These are phyloP conservation scores for Diorhabda sublineata DNA, from an alignment of 1,140 invertebrate genomes.

Conservation along the genomic window DNA sequence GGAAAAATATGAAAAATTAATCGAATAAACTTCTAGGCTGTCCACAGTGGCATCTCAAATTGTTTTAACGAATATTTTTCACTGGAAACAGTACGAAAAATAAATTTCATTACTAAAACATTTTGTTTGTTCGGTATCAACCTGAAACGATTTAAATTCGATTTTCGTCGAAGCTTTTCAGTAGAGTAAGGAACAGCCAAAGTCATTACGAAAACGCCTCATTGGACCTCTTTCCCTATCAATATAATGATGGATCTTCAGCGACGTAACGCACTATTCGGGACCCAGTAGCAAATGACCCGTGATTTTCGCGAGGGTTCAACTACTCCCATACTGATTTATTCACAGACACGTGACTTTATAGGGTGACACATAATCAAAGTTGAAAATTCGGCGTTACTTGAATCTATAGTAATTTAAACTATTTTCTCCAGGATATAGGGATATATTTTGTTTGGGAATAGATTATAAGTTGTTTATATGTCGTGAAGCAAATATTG, in stretches of 20 bases:
- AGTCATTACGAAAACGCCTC: slow-evolving; percentile 19
- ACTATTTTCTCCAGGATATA: too few species aligned
- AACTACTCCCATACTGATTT: slow-evolving; percentile 2
- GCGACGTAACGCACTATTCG: slow-evolving; percentile 12
- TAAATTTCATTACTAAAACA: background rate
- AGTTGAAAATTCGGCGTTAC: too few species aligned
- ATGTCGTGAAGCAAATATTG: slow-evolving; percentile 5
- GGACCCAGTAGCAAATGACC: slow-evolving; percentile 16
- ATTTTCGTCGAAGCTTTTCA: background rate
- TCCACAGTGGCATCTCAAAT: slow-evolving; percentile 3
- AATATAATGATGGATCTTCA: slow-evolving; percentile 15
- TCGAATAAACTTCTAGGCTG: slow-evolving; percentile 10
- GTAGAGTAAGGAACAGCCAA: background rate
- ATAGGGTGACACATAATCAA: background rate
- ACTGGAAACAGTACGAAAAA: background rate
- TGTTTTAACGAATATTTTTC: background rate
- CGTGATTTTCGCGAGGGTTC: slow-evolving; percentile 9
- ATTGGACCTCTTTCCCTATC: slow-evolving; percentile 9
- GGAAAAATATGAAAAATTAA: slow-evolving; percentile 21
- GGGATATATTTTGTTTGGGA: too few species aligned
- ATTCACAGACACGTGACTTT: background rate
- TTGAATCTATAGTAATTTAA: too few species aligned
- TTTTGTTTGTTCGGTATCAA: background rate
- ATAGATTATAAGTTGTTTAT: background rate
- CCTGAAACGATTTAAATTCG: background rate